Evolutionary conservation across 2,797 vertebrate species (phyloP).

Genomic region (Rhinella marina): DNA sequence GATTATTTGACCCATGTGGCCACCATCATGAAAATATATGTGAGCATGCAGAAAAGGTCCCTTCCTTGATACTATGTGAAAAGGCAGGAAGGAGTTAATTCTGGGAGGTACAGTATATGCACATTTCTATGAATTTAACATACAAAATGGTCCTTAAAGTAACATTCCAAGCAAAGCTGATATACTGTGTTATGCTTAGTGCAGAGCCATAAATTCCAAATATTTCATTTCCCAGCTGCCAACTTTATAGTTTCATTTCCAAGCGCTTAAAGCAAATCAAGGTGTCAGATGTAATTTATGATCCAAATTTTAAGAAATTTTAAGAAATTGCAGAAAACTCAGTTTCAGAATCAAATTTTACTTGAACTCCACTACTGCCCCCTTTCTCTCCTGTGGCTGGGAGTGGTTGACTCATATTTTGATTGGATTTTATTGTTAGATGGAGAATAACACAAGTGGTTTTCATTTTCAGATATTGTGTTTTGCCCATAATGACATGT

Average conservation of each 20-base stretch:
- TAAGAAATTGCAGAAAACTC: not conserved
- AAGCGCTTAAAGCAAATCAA: constrained; percentile 34
- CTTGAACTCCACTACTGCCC: not conserved
- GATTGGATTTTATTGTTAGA: not conserved
- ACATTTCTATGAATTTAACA: no score
- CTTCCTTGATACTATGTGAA: no score
- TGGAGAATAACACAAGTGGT: not conserved
- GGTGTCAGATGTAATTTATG: constrained; percentile 28
- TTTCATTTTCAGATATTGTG: not conserved
- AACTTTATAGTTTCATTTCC: constrained; percentile 1
- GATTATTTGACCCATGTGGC: no score
- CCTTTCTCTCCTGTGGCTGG: not conserved
- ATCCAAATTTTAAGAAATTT: not conserved
- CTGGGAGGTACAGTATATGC: no score
- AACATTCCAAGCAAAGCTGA: no score
- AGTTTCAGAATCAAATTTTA: not conserved
- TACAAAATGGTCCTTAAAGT: no score
- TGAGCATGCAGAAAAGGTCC: no score
- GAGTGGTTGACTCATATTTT: not conserved
- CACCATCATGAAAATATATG: no score
- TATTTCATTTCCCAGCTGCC: constrained; percentile 35
- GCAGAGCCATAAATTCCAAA: constrained; percentile 18
- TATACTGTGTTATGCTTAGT: no score
- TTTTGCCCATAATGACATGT: not conserved
- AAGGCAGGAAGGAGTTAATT: no score